A percentile compares a stretch with the other conserved stretches of the same genome.
phyloP scores from a whole-genome alignment of 2,113 vertebrate species.

The Etia nguti region DNA sequence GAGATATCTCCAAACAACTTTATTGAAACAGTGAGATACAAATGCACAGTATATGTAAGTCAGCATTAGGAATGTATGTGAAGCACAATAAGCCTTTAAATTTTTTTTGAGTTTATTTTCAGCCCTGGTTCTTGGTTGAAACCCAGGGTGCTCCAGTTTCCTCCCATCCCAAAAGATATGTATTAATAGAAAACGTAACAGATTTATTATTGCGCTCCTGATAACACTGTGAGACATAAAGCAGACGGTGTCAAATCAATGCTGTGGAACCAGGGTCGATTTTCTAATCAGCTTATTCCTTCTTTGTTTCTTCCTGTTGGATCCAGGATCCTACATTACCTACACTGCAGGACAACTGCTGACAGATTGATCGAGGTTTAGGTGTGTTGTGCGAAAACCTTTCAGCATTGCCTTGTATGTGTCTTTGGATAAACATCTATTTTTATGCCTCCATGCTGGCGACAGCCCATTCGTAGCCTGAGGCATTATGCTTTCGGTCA shows the following conservation, averaged over 20 bases:
- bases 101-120: neutral
- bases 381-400: neutral
- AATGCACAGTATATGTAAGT: neutral
- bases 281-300: neutral
- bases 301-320: neutral
- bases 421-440: neutral
- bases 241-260: neutral
- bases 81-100: neutral
- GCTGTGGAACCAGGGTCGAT: neutral
- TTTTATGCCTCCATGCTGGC: neutral
- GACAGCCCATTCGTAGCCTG: neutral
- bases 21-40: neutral
- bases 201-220: neutral
- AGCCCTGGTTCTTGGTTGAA: neutral
- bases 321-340: neutral
- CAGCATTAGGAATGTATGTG: neutral
- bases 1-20: neutral
- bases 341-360: neutral
- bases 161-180: neutral
- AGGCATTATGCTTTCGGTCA: neutral
- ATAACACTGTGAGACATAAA: neutral
- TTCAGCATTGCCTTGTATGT: neutral
- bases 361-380: neutral
- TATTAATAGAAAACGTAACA: neutral
- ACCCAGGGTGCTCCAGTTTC: neutral